Percentiles rank a stretch among this genome's conserved stretches.
phyloP scores from a whole-genome alignment of 2,888 invertebrate genomes.

The Rhingia rostrata region DNA sequence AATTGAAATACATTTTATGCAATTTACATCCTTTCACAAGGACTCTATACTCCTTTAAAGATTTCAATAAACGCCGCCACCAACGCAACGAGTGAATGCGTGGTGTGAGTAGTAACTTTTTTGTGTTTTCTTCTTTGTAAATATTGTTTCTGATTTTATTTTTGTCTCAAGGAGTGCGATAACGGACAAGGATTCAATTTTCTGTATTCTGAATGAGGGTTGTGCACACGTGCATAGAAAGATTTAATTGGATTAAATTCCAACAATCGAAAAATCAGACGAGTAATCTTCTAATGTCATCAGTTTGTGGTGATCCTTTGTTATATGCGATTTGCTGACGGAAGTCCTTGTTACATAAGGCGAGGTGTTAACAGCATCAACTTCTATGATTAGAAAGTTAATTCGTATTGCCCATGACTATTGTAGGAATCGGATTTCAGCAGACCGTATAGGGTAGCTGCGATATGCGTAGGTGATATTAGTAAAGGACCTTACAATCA shows the following conservation, averaged over 20 bases:
- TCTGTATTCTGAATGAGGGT: no score
- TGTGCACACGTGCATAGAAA: background rate
- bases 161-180: slow-evolving; percentile 25
- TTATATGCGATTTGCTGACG: slow-evolving; percentile 60
- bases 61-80: slow-evolving; percentile 40
- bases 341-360: slow-evolving; percentile 3
- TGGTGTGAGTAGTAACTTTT: slow-evolving; percentile 13
- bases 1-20: slow-evolving; percentile 63
- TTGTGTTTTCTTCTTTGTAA: slow-evolving; percentile 12
- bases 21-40: slow-evolving; percentile 64
- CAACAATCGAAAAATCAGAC: slow-evolving; percentile 29
- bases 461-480: slow-evolving; percentile 45
- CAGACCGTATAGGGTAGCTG: slow-evolving; percentile 42
- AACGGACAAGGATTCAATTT: background rate
- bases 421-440: slow-evolving; percentile 34
- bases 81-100: slow-evolving; percentile 19
- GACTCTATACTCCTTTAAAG: slow-evolving; percentile 34
- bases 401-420: slow-evolving; percentile 39
- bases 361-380: slow-evolving; percentile 32
- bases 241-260: slow-evolving; percentile 31
- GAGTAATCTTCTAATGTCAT: slow-evolving; percentile 58
- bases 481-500: slow-evolving; percentile 25
- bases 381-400: slow-evolving; percentile 67
- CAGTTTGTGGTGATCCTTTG: slow-evolving; percentile 41
- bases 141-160: slow-evolving; percentile 54